Conservation (phyloP, 2,113 vertebrate genomes). For the Pygathrix nemaeus region DNA sequence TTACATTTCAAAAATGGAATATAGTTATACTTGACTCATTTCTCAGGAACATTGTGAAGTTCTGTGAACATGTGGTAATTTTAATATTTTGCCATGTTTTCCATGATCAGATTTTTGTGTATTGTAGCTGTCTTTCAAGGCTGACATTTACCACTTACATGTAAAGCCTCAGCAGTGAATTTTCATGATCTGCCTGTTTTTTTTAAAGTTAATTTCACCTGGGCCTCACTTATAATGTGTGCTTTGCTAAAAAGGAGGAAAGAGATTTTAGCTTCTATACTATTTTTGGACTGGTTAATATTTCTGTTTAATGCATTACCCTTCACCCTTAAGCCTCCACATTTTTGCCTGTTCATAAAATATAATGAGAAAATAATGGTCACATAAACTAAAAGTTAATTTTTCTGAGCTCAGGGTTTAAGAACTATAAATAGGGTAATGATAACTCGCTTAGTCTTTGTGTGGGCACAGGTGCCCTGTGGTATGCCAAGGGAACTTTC, state of each 20-base stretch:
- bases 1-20: background rate
- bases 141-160: background rate
- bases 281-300: conserved; percentile 41
- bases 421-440: conserved; percentile 40
- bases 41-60: background rate
- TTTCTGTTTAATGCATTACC: conserved; percentile 59
- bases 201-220: conserved; percentile 13
- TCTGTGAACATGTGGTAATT: background rate
- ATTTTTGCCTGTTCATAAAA: conserved; percentile 47
- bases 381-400: conserved; percentile 17
- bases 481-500: conserved; percentile 4
- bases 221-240: background rate
- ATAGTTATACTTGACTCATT: background rate
- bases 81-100: conserved; percentile 25
- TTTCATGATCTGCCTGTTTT: background rate
- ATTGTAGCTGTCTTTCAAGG: background rate
- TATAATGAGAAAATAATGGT: conserved; percentile 69
- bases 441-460: background rate
- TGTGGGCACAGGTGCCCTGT: conserved; percentile 3
- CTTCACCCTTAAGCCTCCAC: background rate
- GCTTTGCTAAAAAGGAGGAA: background rate
- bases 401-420: conserved; percentile 53
- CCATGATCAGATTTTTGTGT: background rate
- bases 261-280: background rate
- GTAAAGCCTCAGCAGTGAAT: background rate